Evolutionary conservation across 2,797 vertebrate genomes (phyloP).

Genomic region (Pseudocheirus occidentalis): DNA sequence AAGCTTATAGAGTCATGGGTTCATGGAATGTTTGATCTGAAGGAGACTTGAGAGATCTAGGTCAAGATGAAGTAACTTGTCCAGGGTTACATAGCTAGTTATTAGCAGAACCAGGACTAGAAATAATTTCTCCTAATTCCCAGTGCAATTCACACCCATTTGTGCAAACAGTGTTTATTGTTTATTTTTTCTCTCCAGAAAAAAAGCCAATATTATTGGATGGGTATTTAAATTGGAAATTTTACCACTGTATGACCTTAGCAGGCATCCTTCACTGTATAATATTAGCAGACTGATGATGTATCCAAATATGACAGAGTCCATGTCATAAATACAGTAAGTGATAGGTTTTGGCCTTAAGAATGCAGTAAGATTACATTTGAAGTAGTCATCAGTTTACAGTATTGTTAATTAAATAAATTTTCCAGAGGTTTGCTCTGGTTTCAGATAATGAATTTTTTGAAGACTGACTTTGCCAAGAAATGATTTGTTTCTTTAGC

Average conservation of each 20-base stretch:
- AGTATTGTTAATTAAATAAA: rapidly evolving
- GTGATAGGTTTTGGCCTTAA: slow-evolving; percentile 66
- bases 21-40: background rate
- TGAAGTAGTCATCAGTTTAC: slow-evolving; percentile 34
- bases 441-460: background rate
- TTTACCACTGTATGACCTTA: slow-evolving; percentile 31
- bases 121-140: background rate
- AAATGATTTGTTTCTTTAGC: background rate
- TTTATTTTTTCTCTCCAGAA: background rate
- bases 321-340: slow-evolving; percentile 71
- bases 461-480: background rate
- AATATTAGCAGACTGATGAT: slow-evolving; percentile 64
- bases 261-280: slow-evolving; percentile 53
- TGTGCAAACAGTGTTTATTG: slow-evolving; percentile 14
- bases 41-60: background rate
- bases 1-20: background rate
- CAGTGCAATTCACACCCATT: background rate
- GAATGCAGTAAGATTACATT: slow-evolving; percentile 27
- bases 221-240: slow-evolving; percentile 47
- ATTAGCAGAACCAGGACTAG: background rate
- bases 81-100: background rate
- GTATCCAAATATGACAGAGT: slow-evolving; percentile 70
- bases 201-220: slow-evolving; percentile 8
- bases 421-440: background rate
- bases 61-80: background rate